Conservation (phyloP, 2,888 invertebrate species). For the Hydraecia micacea region DNA sequence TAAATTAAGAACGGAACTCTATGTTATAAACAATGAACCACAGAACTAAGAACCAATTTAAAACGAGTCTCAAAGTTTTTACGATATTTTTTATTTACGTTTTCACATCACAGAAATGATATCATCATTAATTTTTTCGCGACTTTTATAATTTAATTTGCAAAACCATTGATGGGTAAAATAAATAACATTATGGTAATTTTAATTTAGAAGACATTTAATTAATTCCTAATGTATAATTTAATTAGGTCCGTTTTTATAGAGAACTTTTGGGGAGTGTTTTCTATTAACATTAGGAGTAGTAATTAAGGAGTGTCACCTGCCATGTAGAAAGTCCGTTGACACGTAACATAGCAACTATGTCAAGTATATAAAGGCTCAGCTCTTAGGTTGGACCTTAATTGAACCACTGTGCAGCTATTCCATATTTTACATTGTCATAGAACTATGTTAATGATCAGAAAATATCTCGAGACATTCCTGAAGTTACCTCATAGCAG, state of each 20-base stretch:
- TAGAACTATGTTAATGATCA: conserved; percentile 17
- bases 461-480: conserved; percentile 21
- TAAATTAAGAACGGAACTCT: conserved; percentile 27
- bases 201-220: conserved; percentile 24
- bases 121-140: conserved; percentile 4
- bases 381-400: conserved; percentile 21
- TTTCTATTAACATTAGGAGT: conserved; percentile 3
- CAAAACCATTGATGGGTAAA: conserved; percentile 8
- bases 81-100: background rate
- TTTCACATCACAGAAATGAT: background rate
- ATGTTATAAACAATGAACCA: background rate
- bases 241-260: conserved; percentile 36
- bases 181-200: conserved; percentile 21
- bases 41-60: background rate
- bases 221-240: conserved; percentile 29
- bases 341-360: conserved; percentile 32
- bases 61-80: background rate
- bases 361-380: conserved; percentile 1
- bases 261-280: conserved; percentile 38
- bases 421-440: conserved; percentile 28
- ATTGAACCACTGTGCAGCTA: conserved; percentile 1
- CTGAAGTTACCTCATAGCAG: conserved; percentile 7
- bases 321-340: conserved; percentile 39
- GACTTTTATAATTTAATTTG: conserved; percentile 31
- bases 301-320: conserved; percentile 37